Evolutionary conservation across 2,888 invertebrate species (phyloP), one percentile per base, ranked within the genome.

Genomic region (Tiliacea aurago): DNA sequence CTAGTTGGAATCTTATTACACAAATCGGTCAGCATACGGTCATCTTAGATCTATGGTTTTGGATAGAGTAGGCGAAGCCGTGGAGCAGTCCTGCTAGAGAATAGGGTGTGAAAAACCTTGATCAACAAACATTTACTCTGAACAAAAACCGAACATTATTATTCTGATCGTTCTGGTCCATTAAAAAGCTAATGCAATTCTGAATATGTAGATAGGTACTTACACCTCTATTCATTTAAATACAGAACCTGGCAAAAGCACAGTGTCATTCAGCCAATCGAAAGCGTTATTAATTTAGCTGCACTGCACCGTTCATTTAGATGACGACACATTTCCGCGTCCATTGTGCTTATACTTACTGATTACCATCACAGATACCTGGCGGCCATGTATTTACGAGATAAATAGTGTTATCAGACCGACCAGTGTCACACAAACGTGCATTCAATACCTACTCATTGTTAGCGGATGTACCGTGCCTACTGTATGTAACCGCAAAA

Each of bases 291-390:
- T 85, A 83, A 76, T 85, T 79, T 63, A 74, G 70, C 76, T 78
- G 75, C 84, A 84, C 28, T 75, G 78, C 86, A 81, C 55, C 64
- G 61, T 56, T 59, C 75, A 76, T 80, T 74, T 83, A 76, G 72
- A 80, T 81, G 78, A 80, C 68, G 65, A 59, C 62, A 68, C 69
- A 66, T 82, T 85, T 87, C 86, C 87, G 76, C 67, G 37, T 73
- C 74, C 56, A 75, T 73, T 73, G 83, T 76, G 78, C 70, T 23
- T 53, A 68, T 63, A 80, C 67, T 56, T 69, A 37, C 80, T 71
- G 74, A 78, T 80, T 64, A 83, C 68, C 76, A 76, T 76, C 70
- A 69, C 75, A 72, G 75, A 73, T 78, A 84, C 56, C 41, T 49
- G 51, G 84, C 56, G 63, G 75, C 84, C 70, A 58, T 84, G 81